Percentiles rank a stretch among this genome's conserved stretches.
phyloP scores from a whole-genome alignment of 1,140 invertebrate species.

The Ceratina calcarata region DNA sequence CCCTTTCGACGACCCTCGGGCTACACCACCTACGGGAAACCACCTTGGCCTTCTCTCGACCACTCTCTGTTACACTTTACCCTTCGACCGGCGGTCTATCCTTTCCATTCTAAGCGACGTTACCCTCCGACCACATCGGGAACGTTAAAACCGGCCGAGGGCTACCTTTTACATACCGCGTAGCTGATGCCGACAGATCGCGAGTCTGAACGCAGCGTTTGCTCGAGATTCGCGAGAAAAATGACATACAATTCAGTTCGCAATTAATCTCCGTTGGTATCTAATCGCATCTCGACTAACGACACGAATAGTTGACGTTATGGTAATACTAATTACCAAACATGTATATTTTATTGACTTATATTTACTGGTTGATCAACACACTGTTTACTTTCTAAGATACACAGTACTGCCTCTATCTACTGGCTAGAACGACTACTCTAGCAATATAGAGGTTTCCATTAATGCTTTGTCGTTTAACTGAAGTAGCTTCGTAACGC shows the following conservation, averaged over 20 bases:
- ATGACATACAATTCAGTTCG: background rate
- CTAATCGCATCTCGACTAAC: background rate
- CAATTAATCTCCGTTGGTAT: background rate
- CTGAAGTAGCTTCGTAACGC: slow-evolving; percentile 22
- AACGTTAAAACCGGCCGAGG: slow-evolving; percentile 58
- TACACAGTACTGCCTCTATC: slow-evolving; percentile 52
- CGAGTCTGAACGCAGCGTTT: background rate
- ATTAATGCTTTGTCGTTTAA: slow-evolving; percentile 69
- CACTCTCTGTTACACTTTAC: slow-evolving; percentile 31
- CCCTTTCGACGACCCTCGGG: slow-evolving; percentile 55
- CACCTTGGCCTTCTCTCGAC: slow-evolving; percentile 59
- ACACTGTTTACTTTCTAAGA: slow-evolving; percentile 69
- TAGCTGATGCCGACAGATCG: slow-evolving; percentile 12
- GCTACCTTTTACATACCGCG: slow-evolving; percentile 44
- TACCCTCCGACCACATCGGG: slow-evolving; percentile 47
- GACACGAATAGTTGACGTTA: no score
- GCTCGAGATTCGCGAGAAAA: background rate
- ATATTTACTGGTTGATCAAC: slow-evolving; percentile 68
- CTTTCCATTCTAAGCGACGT: slow-evolving; percentile 28
- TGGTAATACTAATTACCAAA: slow-evolving; percentile 42
- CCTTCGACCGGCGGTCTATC: slow-evolving; percentile 40
- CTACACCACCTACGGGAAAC: slow-evolving; percentile 60
- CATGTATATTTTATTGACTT: slow-evolving; percentile 74
- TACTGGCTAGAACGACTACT: slow-evolving; percentile 41
- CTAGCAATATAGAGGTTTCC: slow-evolving; percentile 63